Percentiles rank a stretch among this genome's conserved stretches.
These are phyloP conservation scores for Bradysia coprophila DNA, from an alignment of 1,140 invertebrate genomes.

Conservation along the genomic window DNA sequence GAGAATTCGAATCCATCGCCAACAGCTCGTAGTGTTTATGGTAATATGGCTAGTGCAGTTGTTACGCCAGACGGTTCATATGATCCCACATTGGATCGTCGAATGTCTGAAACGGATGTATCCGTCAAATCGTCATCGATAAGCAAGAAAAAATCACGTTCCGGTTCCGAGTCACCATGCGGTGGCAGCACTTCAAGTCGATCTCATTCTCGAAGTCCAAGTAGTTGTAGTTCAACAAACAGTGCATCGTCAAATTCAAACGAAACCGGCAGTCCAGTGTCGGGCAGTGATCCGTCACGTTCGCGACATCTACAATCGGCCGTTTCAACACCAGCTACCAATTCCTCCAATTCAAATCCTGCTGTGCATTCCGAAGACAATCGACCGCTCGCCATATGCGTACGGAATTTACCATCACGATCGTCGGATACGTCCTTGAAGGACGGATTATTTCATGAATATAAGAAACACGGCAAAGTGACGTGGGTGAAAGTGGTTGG, in stretches of 20 bases:
- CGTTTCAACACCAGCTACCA: conserved; percentile 12
- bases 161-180: conserved; percentile 24
- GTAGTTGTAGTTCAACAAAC: conserved; percentile 23
- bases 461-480: conserved; percentile 96
- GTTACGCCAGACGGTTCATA: conserved; percentile 1
- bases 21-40: conserved; percentile 4
- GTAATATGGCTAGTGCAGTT: conserved; percentile 4
- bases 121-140: background rate
- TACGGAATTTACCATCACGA: conserved; percentile 71
- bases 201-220: conserved; percentile 29
- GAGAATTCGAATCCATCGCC: conserved; percentile 3
- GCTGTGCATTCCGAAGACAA: conserved; percentile 43
- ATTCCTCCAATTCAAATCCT: conserved; percentile 21
- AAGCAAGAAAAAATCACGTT: conserved; percentile 24
- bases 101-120: background rate
- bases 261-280: conserved; percentile 16
- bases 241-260: conserved; percentile 23
- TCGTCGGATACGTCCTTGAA: conserved; percentile 87
- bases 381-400: conserved; percentile 73
- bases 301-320: conserved; percentile 11
- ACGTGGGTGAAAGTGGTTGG: conserved; percentile 83
- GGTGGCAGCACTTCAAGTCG: conserved; percentile 26
- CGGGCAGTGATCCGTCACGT: conserved; percentile 15
- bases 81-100: background rate
- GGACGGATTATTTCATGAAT: conserved; percentile 95